Evolutionary conservation across 2,113 vertebrate species (phyloP), one percentile per base, ranked within the genome.

Genomic region (Erythrocercus mccallii): DNA sequence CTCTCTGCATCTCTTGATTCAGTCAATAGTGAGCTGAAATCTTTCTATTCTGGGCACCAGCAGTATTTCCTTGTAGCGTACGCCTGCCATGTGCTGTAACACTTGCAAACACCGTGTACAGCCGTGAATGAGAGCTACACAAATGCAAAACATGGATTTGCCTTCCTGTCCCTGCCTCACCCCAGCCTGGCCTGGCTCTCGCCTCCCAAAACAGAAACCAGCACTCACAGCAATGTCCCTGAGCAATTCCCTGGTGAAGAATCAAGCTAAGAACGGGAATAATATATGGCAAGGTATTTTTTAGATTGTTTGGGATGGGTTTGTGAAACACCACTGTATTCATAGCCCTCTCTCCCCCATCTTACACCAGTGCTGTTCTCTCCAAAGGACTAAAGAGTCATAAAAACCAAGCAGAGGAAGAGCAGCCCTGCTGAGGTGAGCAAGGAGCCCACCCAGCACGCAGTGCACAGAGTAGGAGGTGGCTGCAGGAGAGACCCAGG

Each of bases 1-100:
- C 93, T 68, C 72, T 60, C 28, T 81, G 5, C 88, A 20, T 88
- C 90, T 86, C 90, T 83, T 13, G 56, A 64, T 78, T 97, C 92
- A 96, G 94, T 93, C 96, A 88, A 94, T 93, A 94, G 60, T 14
- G 85, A 96, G 92, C 92, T 92, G 51, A 83, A 91, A 88, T 88
- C 91, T 68, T 95, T 89, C 95, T 96, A 88, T 96, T 95, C 90
- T 77, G 92, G 90, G 93, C 80, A 19, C 31, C 85, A 6, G 60
- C 90, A 86, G 42, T 28, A 27, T 77, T 87, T 92, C 85, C 87
- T 82, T 57, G 42, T 82, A 80, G 94, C 56, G 56, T 90, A 95
- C n/a, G 88, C 76, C 76, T 94, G 95, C 94, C 94, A 92, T 85
- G 94, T 74, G 94, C 88, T 90, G 74, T 11, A 94, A 53, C 89